These are phyloP conservation scores for Rotaria sp. DNA, from an alignment of 2,888 invertebrate species.

Conservation along the genomic window DNA sequence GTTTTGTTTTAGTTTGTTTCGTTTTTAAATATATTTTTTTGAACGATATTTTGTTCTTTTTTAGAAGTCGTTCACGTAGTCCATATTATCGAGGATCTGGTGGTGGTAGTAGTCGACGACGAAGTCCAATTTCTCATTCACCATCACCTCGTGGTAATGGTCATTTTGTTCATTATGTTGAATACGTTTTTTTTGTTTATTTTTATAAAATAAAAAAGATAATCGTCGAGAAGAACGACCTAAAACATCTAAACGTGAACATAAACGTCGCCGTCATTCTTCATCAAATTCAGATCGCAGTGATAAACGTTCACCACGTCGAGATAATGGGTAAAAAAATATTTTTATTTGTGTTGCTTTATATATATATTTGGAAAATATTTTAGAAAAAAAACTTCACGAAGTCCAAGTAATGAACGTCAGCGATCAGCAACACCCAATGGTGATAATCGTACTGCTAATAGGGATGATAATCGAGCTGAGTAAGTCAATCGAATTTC, in stretches of 20 bases:
- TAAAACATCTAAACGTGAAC: not conserved
- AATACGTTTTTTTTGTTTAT: too few species aligned
- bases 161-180: too few species aligned
- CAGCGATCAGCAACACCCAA: not conserved
- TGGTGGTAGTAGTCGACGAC: not conserved
- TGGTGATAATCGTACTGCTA: not conserved
- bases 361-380: too few species aligned
- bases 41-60: not conserved
- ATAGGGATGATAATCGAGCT: not conserved
- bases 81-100: not conserved
- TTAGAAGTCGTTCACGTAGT: not conserved
- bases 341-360: too few species aligned
- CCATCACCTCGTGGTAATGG: not conserved
- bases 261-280: not conserved
- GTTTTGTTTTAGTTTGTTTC: too few species aligned
- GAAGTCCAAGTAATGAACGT: not conserved
- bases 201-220: not conserved
- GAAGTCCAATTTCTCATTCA: not conserved
- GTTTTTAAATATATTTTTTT: not conserved
- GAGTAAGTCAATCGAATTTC: not conserved
- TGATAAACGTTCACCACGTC: not conserved
- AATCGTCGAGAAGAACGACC: not conserved
- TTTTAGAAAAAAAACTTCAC: not conserved
- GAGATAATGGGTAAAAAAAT: not conserved
- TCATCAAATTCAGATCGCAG: not conserved